Conservation (phyloP, 2,113 vertebrate species). For the Corythoichthys haematopterus region DNA sequence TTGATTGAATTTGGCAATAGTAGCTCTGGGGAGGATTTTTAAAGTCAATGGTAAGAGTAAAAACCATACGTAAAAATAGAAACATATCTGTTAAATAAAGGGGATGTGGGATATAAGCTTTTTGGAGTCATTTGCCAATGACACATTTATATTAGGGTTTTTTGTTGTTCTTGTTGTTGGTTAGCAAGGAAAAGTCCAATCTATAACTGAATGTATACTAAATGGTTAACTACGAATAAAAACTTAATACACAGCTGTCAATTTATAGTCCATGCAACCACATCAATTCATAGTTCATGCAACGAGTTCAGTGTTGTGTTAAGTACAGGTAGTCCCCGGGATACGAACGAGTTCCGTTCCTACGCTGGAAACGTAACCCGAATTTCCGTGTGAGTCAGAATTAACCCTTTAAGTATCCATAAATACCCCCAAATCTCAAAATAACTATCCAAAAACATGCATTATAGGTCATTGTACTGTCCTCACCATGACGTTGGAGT, state of each 20-base stretch:
- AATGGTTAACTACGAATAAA: background rate
- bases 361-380: too few species aligned
- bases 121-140: slow-evolving; percentile 65
- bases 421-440: too few species aligned
- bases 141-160: slow-evolving; percentile 37
- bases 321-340: too few species aligned
- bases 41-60: slow-evolving; percentile 48
- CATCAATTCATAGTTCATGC: too few species aligned
- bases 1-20: slow-evolving; percentile 1
- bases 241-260: background rate
- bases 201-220: background rate
- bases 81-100: slow-evolving; percentile 29
- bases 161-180: background rate
- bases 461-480: too few species aligned
- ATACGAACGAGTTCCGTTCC: too few species aligned
- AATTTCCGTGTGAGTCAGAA: too few species aligned
- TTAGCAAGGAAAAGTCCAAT: background rate
- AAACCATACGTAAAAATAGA: slow-evolving; percentile 42
- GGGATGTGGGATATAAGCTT: slow-evolving; percentile 26
- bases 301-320: too few species aligned
- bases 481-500: too few species aligned
- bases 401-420: too few species aligned
- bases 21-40: slow-evolving; percentile 53
- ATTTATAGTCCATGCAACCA: background rate
- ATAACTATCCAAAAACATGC: too few species aligned